A percentile compares a stretch with the other conserved stretches of the same genome.
Conservation (phyloP, 2,797 vertebrate genomes). For the Erithacus rubecula region DNA sequence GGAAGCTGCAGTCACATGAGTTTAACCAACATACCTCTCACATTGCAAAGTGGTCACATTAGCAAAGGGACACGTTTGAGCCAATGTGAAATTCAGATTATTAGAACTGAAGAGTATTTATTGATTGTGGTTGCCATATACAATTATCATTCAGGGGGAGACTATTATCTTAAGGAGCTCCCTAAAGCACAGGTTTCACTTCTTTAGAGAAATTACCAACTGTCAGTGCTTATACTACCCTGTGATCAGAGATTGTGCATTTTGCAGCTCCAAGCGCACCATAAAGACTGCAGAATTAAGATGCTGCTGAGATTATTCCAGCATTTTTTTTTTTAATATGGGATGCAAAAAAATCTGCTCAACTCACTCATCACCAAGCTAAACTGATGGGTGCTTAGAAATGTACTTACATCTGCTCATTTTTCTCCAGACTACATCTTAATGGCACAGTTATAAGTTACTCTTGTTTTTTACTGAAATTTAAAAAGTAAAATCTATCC, state of each 20-base stretch:
- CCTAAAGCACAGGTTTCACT: not conserved
- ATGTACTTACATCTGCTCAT: constrained; percentile 12
- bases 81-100: not conserved
- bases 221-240: not conserved
- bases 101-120: not conserved
- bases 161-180: not conserved
- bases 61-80: not conserved
- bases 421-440: constrained; percentile 5
- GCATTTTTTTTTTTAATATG: not conserved
- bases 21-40: not conserved
- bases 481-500: constrained; percentile 3
- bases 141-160: not conserved
- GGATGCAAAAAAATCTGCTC: not conserved
- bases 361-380: not conserved
- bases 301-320: not conserved
- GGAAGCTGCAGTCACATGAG: not conserved
- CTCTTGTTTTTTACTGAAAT: constrained; percentile 23
- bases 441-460: not conserved
- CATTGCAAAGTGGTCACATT: not conserved
- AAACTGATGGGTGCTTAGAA: not conserved
- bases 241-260: not conserved
- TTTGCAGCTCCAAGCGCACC: not conserved
- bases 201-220: not conserved
- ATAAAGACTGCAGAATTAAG: not conserved
- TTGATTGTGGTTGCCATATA: not conserved